Evolutionary conservation across 2,113 vertebrate genomes (phyloP), one percentile per base, ranked within the genome.

Genomic region (Furnarius figulus): DNA sequence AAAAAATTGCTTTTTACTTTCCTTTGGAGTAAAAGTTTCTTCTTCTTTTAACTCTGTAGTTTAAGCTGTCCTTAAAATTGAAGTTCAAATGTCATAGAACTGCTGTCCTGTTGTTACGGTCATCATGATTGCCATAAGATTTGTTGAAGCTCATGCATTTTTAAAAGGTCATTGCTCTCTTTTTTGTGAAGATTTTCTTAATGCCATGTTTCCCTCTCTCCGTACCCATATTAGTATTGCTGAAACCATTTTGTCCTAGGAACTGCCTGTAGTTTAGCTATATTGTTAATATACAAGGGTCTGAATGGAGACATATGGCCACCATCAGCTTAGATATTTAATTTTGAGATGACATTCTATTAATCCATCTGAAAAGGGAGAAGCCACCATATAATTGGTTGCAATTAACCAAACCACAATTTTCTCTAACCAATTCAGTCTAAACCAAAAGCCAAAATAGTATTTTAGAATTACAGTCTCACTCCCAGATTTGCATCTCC

Each of bases 281-380:
- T 96, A 94, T 92, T 79, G 35, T 65, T 82, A 95, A 93, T 89
- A 95, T 72, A 87, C 66, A 90, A 94, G 47, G 62, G 67, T 96
- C 83, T 96, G 96, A 98, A 97, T 90, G 93, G 83, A 97, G 95
- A 97, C 97, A 97, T 98, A 98, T 97, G 97, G 97, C 96, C 97
- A 96, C 91, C 97, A 97, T 98, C 97, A 97, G 93, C 65, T 89
- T 89, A 87, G 91, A 97, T 97, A 97, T 97, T 98, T 98, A 98
- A 97, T 97, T 98, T 97, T 80, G 81, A 97, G 96, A 97, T 97
- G 96, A 97, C 96, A 97, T 97, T 96, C 58, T 96, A 97, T 98
- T 98, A 98, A 97, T 97, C 93, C 96, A 96, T 97, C 87, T 96
- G 96, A 97, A 95, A 98, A 97, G 65, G 23, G 90, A 85, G 86